Evolutionary conservation across 2,888 invertebrate species (phyloP), one percentile per base, ranked within the genome.

Genomic region (Mallateleia sp.): DNA sequence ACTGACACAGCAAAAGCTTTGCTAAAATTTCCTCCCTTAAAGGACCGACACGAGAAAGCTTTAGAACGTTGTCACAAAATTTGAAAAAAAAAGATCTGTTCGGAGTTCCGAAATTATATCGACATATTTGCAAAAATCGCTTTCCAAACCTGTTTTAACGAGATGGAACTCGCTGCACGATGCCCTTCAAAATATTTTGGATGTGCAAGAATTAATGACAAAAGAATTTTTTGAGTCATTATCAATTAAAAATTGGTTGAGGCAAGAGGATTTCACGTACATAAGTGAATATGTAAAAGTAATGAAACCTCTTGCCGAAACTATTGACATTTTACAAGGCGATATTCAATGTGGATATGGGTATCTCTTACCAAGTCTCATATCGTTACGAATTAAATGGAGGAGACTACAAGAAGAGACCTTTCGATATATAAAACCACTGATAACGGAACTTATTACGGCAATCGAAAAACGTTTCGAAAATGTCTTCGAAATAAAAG

Each of bases 141-240:
- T n/a, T n/a, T n/a, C n/a, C n/a, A n/a, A n/a, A 28, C 50, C 69
- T 6, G 32, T 25, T 9, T 5, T 25, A 28, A 50, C 50, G 15
- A 7, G 69, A 3, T 69, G 69, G 69, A 69, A 69, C 5, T 22
- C 47, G 22, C 4, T 69, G 28, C 50, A 50, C 25, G 50, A 69
- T 14, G 47, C 50, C 11, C 15, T 69, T 8, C 14, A 50, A n/a
- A 7, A 7, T 15, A 42, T 69, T 69, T n/a, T 69, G 18, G 18
- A 4, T 9, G 50, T 69, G 3, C 11, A 69, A 50, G 25, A 45
- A 8, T 8, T 4, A 14, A 3, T 45, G 45, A 45, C 45, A n/a
- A 45, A 45, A 45, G 45, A 45, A 14, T 45, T 45, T 45, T 45
- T 8, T 14, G 7, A 45, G 45, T 5, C 3, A 45, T 14, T 45